Evolutionary conservation across 2,888 invertebrate species (phyloP).

Genomic region (Chironomus riparius): DNA sequence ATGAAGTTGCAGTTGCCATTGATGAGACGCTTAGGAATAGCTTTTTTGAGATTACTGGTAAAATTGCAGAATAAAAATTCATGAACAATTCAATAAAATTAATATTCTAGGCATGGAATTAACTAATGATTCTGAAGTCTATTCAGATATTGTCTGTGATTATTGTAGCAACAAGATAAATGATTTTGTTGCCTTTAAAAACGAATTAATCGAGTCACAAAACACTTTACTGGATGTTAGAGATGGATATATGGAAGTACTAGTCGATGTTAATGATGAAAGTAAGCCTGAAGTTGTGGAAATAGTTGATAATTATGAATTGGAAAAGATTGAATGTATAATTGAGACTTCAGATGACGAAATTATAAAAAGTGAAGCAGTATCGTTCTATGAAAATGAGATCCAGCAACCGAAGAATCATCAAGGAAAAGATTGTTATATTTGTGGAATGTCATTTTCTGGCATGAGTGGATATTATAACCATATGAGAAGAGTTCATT

Average conservation of each 20-base stretch:
- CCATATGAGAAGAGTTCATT: not conserved
- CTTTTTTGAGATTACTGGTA: not conserved
- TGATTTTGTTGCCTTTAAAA: not conserved
- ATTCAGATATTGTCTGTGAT: not conserved
- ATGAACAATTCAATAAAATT: not conserved
- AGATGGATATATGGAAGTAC: not conserved
- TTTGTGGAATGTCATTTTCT: too few relatives aligned
- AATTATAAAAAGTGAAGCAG: too few relatives aligned
- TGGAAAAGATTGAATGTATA: too few relatives aligned
- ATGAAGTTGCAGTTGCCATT: not conserved
- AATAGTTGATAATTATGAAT: too few relatives aligned
- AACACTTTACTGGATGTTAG: not conserved
- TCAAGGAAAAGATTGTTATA: too few relatives aligned
- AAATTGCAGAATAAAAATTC: too few relatives aligned
- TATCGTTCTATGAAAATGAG: too few relatives aligned
- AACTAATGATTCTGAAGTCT: not conserved
- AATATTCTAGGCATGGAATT: not conserved
- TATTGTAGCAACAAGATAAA: not conserved
- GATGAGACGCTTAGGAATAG: not conserved
- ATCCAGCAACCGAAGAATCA: too few relatives aligned
- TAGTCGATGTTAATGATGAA: too few relatives aligned
- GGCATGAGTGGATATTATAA: not conserved
- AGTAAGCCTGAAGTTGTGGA: too few relatives aligned
- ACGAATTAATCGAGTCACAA: not conserved
- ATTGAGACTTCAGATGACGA: too few relatives aligned